Evolutionary conservation across 2,113 vertebrate genomes (phyloP).

Genomic region (Oxygymnocypris stewartii): DNA sequence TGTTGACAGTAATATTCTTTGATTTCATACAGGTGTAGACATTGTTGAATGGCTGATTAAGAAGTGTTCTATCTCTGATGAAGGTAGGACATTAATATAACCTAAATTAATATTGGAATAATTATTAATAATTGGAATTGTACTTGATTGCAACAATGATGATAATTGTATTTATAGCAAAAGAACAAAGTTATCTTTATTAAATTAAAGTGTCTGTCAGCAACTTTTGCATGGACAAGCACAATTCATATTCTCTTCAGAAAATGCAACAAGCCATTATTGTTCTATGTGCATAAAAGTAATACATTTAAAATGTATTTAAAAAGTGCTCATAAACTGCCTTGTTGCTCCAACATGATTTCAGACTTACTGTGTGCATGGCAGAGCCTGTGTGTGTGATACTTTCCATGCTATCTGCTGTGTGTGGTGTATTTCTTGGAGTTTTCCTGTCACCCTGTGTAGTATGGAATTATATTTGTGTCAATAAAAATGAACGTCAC

Average conservation of each 20-base stretch:
- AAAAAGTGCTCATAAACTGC: not conserved
- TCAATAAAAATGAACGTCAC: too few relatives aligned
- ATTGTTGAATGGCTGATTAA: conserved; percentile 84
- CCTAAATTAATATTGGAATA: not conserved
- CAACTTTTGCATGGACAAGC: too few relatives aligned
- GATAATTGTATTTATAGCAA: not conserved
- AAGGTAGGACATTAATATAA: conserved; percentile 75
- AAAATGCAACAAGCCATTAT: not conserved
- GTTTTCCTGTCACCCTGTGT: conserved; percentile 20
- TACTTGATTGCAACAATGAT: not conserved
- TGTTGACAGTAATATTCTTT: conserved; percentile 4
- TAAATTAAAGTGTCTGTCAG: too few relatives aligned
- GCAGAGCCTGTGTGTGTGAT: conserved; percentile 32
- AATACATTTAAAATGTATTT: not conserved
- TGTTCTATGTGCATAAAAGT: not conserved
- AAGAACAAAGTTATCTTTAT: too few relatives aligned
- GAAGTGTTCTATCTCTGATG: conserved; percentile 80
- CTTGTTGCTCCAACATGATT: not conserved
- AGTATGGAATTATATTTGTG: too few relatives aligned
- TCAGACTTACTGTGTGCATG: conserved; percentile 4
- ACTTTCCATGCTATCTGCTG: conserved; percentile 38
- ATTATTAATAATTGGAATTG: too few relatives aligned
- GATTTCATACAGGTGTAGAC: conserved; percentile 75
- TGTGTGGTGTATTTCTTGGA: not conserved
- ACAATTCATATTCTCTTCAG: too few relatives aligned